These are phyloP conservation scores for Streptopelia turtur DNA, from an alignment of 2,797 vertebrate species.

Conservation along the genomic window DNA sequence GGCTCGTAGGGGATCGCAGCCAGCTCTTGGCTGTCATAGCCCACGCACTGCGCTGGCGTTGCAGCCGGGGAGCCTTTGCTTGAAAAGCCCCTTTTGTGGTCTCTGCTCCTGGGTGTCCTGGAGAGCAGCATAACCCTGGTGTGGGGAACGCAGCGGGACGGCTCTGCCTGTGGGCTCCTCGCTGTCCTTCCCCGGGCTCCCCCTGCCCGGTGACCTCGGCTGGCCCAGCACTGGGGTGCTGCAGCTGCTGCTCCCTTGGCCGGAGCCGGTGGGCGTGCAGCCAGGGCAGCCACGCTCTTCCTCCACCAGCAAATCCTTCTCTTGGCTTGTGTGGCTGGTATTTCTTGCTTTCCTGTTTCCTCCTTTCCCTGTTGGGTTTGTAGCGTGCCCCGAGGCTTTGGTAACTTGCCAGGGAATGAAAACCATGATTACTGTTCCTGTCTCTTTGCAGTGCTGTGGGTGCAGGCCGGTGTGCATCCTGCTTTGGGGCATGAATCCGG, in stretches of 20 bases:
- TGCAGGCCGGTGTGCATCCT: background rate
- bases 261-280: accelerated
- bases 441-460: background rate
- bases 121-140: accelerated
- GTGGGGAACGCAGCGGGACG: background rate
- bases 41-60: accelerated
- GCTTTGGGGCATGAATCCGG: conserved; percentile 24
- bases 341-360: conserved; percentile 44
- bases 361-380: conserved; percentile 39
- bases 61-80: background rate
- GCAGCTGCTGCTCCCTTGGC: background rate
- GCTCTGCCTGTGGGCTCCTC: background rate
- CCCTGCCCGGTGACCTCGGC: accelerated
- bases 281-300: accelerated
- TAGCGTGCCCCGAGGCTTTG: conserved; percentile 36
- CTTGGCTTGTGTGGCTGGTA: background rate
- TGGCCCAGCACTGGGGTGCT: accelerated
- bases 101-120: background rate
- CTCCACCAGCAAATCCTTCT: background rate
- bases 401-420: conserved; percentile 29
- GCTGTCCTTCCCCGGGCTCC: background rate
- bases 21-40: background rate
- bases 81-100: conserved; percentile 30
- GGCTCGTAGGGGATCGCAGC: background rate
- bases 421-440: background rate